These are phyloP conservation scores for Limnothrissa miodon DNA, from an alignment of 2,113 vertebrate genomes.

Conservation along the genomic window DNA sequence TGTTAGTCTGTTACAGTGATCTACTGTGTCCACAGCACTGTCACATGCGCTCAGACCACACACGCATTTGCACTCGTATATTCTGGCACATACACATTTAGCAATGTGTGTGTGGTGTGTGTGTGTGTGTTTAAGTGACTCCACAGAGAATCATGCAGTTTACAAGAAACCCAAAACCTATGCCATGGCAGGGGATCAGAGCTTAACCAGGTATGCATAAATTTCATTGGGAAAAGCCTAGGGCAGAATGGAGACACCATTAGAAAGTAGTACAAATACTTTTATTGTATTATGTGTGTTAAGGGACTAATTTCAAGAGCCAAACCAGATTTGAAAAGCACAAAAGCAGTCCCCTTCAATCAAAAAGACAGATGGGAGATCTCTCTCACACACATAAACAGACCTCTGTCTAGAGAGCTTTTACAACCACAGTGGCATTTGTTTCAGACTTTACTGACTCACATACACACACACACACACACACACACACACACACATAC, in stretches of 20 bases:
- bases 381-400: not conserved
- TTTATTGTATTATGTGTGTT: not conserved
- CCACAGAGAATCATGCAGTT: too few relatives aligned
- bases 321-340: not conserved
- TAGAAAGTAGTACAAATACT: not conserved
- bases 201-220: not conserved
- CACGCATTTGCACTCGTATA: conserved; percentile 43
- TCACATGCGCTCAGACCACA: conserved; percentile 29
- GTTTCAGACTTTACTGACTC: conserved; percentile 36
- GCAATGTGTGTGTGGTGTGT: not conserved
- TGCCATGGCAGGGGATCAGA: not conserved
- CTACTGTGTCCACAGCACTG: conserved; percentile 6
- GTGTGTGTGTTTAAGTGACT: not conserved
- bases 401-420: conserved; percentile 32
- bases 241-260: too few relatives aligned
- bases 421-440: conserved; percentile 40
- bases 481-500: not conserved
- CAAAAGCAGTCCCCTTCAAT: not conserved
- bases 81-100: conserved; percentile 26
- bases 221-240: not conserved
- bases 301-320: not conserved
- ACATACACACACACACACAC: conserved; percentile 29
- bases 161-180: not conserved
- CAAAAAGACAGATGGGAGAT: not conserved
- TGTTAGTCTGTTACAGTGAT: not conserved